Conservation (phyloP, 2,888 invertebrate species). For the Pristionchus exspectatus region DNA sequence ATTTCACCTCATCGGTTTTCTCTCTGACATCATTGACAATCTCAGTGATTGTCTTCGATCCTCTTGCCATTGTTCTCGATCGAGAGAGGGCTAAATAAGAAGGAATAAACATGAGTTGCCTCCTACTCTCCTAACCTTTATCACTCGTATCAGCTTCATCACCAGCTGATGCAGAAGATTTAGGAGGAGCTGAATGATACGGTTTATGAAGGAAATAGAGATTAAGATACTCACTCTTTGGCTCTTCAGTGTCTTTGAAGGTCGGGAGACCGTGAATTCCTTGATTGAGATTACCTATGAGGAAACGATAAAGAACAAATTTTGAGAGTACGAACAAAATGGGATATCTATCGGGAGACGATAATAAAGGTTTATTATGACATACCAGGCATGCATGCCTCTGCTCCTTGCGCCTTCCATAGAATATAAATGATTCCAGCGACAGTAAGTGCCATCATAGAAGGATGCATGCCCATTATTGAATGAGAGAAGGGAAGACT, state of each 20-base stretch:
- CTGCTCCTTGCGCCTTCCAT: slow-evolving; percentile 47
- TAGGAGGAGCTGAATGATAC: background rate
- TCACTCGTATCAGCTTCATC: slow-evolving; percentile 32
- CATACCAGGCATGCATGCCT: slow-evolving; percentile 22
- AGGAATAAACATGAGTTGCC: background rate
- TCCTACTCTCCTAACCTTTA: background rate
- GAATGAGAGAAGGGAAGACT: background rate
- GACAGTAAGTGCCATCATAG: slow-evolving; percentile 43
- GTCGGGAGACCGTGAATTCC: slow-evolving; percentile 25
- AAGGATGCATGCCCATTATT: slow-evolving; percentile 51
- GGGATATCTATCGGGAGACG: background rate
- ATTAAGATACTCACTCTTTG: background rate
- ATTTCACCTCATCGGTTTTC: background rate
- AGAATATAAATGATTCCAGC: slow-evolving; percentile 24
- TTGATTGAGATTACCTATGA: background rate
- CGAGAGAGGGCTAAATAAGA: background rate
- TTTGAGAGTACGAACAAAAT: background rate
- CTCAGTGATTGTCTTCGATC: slow-evolving; percentile 14
- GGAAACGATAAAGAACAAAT: background rate
- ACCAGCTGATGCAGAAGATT: background rate
- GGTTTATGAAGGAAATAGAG: background rate
- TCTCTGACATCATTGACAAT: background rate
- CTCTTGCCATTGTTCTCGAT: slow-evolving; percentile 2
- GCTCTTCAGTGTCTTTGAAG: background rate
- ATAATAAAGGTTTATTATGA: background rate